These are phyloP conservation scores for Origma solitaria DNA, from an alignment of 2,113 vertebrate genomes.

Conservation along the genomic window DNA sequence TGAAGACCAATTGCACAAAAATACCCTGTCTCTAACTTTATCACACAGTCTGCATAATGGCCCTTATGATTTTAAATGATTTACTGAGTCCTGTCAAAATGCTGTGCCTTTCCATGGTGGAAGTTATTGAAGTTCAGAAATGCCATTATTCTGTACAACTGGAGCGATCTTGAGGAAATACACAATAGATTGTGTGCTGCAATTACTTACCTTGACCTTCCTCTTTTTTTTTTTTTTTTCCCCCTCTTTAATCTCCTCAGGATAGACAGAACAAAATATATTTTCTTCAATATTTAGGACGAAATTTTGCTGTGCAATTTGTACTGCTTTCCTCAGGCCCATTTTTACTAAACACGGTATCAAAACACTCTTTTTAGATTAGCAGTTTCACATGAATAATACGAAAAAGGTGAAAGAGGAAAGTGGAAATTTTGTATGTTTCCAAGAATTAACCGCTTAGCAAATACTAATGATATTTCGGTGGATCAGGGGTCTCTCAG, in stretches of 20 bases:
- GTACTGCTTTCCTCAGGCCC: neutral
- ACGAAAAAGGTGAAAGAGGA: neutral
- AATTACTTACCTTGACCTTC: neutral
- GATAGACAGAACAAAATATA: neutral
- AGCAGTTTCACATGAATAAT: neutral
- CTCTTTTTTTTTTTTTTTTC: neutral
- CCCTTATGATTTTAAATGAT: conserved; percentile 41
- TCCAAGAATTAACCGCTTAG: neutral
- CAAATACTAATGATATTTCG: neutral
- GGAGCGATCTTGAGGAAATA: neutral
- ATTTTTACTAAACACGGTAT: neutral
- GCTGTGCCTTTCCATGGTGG: neutral
- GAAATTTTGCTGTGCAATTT: neutral
- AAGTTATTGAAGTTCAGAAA: conserved; percentile 20
- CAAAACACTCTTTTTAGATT: neutral
- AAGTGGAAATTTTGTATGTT: neutral
- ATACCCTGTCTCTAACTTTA: neutral
- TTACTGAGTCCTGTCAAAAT: conserved; percentile 27
- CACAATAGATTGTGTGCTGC: neutral
- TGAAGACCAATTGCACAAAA: conserved; percentile 54
- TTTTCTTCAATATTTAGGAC: neutral
- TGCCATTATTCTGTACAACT: neutral
- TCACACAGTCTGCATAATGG: conserved; percentile 32
- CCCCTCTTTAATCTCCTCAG: neutral
- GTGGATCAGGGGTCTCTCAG: neutral